Base-by-base conservation (phyloP, 2,113 vertebrate genomes). In the Eptesicus fuscus region DNA sequence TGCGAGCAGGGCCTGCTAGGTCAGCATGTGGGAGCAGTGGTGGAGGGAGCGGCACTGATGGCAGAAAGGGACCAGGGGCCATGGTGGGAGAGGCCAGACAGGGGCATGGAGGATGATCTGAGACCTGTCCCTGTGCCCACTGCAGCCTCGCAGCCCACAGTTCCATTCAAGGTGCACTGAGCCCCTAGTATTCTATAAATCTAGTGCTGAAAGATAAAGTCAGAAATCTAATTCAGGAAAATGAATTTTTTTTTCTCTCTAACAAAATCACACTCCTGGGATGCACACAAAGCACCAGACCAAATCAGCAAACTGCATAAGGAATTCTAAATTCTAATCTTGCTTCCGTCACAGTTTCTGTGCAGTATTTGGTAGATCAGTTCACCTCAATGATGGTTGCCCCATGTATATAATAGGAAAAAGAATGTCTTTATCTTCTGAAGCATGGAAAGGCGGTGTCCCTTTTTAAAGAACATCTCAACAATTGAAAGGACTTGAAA, bases 201-300 rank as follows among this genome's bases (percentile, higher is more conserved):
- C 44, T 74, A 65, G 20, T 93, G 23, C 69, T 93, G 28, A 94
- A 96, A 93, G 84, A 83, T 70, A 76, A 92, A 83, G 65, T 8
- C 42, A 91, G 53, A 93, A 61, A 49, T 91, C 51, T 89, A 93
- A 87, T 83, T 87, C 17, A 87, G 40, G 28, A 93, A 82, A 87
- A 76, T 77, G n/a, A 49, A 53, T 28, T n/a, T 76, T 67, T 79
- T 86, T 93, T 61, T 6, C 49, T 53, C 22, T 37, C 20, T 61
- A 86, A 91, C 71, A 91, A 94, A 95, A 53, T 65, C 18, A 51
- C 40, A 88, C 80, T 80, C 23, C 6, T 84, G 17, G 92, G 67
- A 93, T 85, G 17, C 9, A 94, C 14, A 67, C 12, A 78, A 94
- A 87, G 71, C 5, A 73, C 40, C 11, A 67, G 35, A 22, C 56